Base-by-base conservation (phyloP, 2,888 invertebrate species). In the Timema cristinae region DNA sequence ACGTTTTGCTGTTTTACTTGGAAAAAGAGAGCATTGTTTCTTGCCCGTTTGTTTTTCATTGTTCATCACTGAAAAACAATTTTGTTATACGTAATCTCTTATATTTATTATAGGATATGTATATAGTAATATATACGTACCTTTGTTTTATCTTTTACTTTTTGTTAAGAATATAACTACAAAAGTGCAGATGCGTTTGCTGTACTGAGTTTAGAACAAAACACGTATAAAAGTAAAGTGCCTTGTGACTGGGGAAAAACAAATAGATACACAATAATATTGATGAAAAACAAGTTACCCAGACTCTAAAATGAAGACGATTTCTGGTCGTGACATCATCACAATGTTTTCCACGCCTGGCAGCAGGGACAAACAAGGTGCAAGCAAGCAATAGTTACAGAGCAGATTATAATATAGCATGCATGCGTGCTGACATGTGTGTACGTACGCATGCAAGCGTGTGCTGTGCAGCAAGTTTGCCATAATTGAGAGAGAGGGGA, bases 191-290 rank as follows among this genome's bases (percentile, higher is more conserved):
- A 73, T 69, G 70, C 70, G 51, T 73, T 73, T 73, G 72, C 73
- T 72, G 72, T 73, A 73, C 72, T 75, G 70, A 69, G 71, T 74
- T 67, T 56, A 69, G 74, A 48, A 63, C 63, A 63, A 63, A 63
- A 63, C 63, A 63, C 63, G 63, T 72, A 67, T 72, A 68, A 72
- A 32, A 69, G 74, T 69, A 71, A 75, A 75, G 75, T 75, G 75
- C 75, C 75, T 75, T 75, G 72, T 73, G 74, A 74, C 73, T 74
- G 73, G 74, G 75, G 66, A 71, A 73, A 67, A 71, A 72, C 10
- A n/a, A 59, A 68, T 50, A 51, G 67, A 63, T 61, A 69, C 56
- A 61, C 48, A 47, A 63, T 63, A 63, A 63, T 32, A 63, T 47
- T 63, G 48, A 63, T 63, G n/a, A 63, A 32, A 63, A 63, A 63